Evolutionary conservation across 37 sponge, comb jelly and placozoan species (phyloP).

Genomic region (Tethya wilhelma): DNA sequence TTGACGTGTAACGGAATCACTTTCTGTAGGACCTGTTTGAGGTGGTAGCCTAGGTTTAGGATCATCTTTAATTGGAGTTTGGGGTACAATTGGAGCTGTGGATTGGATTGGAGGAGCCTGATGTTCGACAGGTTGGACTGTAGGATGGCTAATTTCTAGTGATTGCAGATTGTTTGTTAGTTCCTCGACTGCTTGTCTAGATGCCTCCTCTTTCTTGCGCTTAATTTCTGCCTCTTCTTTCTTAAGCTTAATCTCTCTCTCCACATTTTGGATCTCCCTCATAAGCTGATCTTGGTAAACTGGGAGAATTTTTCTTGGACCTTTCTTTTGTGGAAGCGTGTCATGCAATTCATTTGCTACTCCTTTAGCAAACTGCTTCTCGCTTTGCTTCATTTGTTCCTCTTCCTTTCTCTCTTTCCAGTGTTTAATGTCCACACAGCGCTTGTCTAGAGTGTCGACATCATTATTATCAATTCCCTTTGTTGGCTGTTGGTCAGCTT

Average conservation of each 20-base stretch:
- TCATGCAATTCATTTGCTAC: neutral
- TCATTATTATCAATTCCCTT: constrained; percentile 50
- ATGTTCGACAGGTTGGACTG: too few species aligned
- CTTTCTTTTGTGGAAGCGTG: neutral
- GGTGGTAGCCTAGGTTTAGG: too few species aligned
- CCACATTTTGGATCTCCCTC: neutral
- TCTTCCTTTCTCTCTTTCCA: neutral
- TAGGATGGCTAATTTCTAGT: too few species aligned
- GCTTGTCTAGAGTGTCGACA: constrained; percentile 25
- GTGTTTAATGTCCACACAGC: neutral
- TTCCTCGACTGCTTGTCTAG: neutral
- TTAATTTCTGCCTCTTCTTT: too few species aligned
- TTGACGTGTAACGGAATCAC: too few species aligned
- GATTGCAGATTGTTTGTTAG: too few species aligned
- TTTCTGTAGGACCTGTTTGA: too few species aligned
- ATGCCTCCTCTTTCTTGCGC: too few species aligned
- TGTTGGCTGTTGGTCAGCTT: constrained; percentile 20
- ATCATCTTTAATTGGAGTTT: too few species aligned
- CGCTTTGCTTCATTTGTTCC: neutral
- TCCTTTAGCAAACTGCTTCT: neutral
- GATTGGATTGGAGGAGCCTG: too few species aligned
- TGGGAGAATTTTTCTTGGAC: neutral
- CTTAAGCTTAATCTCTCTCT: too few species aligned
- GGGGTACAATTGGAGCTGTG: too few species aligned
- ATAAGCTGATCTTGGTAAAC: neutral